Evolutionary conservation across 2,797 vertebrate species (phyloP).

Genomic region (Neostethus bicornis): DNA sequence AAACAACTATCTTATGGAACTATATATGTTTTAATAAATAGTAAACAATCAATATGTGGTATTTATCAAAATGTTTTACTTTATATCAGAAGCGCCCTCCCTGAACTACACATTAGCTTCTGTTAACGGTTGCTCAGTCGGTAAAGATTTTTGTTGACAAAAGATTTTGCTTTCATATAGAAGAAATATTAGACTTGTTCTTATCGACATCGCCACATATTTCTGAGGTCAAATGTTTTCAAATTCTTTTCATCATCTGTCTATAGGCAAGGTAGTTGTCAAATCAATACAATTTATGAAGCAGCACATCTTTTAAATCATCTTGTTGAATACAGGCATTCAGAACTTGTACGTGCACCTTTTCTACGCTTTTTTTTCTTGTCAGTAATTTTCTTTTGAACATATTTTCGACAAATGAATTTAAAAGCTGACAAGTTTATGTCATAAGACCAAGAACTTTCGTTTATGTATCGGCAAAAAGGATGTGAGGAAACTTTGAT

Average conservation of each 20-base stretch:
- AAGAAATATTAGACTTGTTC: background rate
- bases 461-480: too few species aligned
- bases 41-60: constrained; percentile 53
- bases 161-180: background rate
- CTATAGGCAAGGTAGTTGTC: background rate
- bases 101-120: constrained; percentile 11
- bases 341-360: background rate
- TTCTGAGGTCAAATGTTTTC: constrained; percentile 1
- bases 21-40: constrained; percentile 64
- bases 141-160: background rate
- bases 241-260: background rate
- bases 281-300: background rate
- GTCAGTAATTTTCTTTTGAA: constrained; percentile 1
- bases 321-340: constrained; percentile 10
- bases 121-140: background rate
- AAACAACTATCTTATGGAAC: constrained; percentile 34
- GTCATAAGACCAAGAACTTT: too few species aligned
- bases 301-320: constrained; percentile 2
- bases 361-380: constrained; percentile 1
- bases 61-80: constrained; percentile 45
- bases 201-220: background rate
- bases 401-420: background rate
- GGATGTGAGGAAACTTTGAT: too few species aligned
- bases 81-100: constrained; percentile 28
- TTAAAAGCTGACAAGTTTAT: too few species aligned